Base-by-base conservation (phyloP, 2,797 vertebrate species). In the Myotis daubentonii region DNA sequence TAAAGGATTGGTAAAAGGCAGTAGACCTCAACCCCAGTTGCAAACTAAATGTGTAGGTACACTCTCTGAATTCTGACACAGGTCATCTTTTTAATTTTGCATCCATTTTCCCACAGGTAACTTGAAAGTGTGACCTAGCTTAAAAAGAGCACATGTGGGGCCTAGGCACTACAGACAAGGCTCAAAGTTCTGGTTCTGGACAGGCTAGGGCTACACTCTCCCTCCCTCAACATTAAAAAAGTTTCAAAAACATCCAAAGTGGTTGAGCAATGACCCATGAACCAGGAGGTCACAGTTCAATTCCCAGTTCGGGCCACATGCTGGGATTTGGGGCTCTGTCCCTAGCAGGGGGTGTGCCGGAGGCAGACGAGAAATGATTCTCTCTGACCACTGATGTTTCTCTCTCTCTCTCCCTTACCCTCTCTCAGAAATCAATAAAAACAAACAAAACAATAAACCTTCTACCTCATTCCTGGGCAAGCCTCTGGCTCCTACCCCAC, bases 141-240 rank as follows among this genome's bases (percentile, higher is more conserved):
- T 17, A 62, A 55, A 23, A 25, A 68, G 60, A 47, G n/a, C 0
- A 0, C 3, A 25, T 1, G 1, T 12, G 19, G 10, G 28, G 36
- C 10, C 36, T 9, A 12, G 30, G 44, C 36, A 22, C 49, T 15
- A 62, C 0, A 51, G 8, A 5, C 75, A 81, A 87, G 17, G 30
- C 33, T 66, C 33, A 3, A 11, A 30, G 51, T 28, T 66, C 83
- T 9, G 41, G 65, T 30, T 87, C 20, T 2, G 20, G 15, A 51
- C 33, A 76, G 33, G 68, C 20, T n/a, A 28, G 15, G 17, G 30
- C 23, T 60, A n/a, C 5, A 41, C 13, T 20, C n/a, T 19, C 72
- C 22, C 49, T 7, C 41, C 38, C 15, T 53, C n/a, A 71, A 51
- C 15, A 12, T 19, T 55, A 19, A 66, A 10, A 7, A 20, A 71